phyloP scores from a whole-genome alignment of 2,113 vertebrate species.

The Spea bombifrons region DNA sequence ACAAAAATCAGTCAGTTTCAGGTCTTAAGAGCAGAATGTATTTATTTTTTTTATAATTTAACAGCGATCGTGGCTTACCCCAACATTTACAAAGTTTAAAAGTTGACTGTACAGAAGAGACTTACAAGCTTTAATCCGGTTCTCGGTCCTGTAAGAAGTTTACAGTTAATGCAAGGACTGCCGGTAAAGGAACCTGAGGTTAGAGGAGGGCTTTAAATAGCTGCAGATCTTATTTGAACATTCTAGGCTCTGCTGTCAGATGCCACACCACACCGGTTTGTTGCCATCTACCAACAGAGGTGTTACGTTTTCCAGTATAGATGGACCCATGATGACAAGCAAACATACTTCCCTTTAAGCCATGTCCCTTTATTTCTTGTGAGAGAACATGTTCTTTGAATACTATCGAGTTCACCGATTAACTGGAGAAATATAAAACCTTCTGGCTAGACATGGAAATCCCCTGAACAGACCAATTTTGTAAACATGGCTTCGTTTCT shows the following conservation, averaged over 20 bases:
- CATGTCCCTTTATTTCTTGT: constrained; percentile 24
- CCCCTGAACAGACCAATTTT: not conserved
- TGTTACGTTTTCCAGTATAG: not conserved
- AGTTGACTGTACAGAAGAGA: constrained; percentile 12
- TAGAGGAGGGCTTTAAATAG: not conserved
- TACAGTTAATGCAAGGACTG: constrained; percentile 8
- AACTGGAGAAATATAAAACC: not conserved
- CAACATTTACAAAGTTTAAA: constrained; percentile 32
- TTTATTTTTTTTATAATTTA: constrained; percentile 36
- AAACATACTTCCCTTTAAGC: constrained; percentile 24
- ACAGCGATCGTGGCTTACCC: constrained; percentile 33
- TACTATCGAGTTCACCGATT: not conserved
- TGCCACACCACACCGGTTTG: not conserved
- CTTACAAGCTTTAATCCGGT: not conserved
- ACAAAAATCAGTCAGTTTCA: no score
- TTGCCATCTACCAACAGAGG: not conserved
- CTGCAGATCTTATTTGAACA: not conserved
- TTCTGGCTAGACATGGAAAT: not conserved
- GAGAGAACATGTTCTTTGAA: constrained; percentile 1
- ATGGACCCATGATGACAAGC: not conserved
- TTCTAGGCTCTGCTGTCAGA: not conserved
- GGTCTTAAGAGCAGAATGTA: constrained; percentile 19
- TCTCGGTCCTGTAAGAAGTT: not conserved
- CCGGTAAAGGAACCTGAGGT: constrained; percentile 6
- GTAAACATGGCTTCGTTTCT: not conserved